phyloP scores from a whole-genome alignment of 2,797 vertebrate species.

The Diceros bicornis region DNA sequence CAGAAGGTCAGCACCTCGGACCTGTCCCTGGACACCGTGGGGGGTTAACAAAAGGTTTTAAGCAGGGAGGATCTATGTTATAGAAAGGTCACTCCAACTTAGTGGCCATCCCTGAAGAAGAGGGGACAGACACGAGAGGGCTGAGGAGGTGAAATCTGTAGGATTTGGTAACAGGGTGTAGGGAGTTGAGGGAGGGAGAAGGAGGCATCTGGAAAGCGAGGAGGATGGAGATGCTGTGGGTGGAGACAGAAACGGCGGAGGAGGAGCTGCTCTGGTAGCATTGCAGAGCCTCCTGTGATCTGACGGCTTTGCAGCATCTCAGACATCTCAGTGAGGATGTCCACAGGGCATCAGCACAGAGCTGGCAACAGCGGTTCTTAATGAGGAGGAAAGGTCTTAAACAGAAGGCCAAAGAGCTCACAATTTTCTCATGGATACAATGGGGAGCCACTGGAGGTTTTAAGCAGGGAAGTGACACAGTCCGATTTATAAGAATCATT shows the following conservation, averaged over 20 bases:
- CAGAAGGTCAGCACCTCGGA: not conserved
- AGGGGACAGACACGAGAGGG: not conserved
- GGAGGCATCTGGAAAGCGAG: not conserved
- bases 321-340: not conserved
- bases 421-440: not conserved
- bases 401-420: not conserved
- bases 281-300: not conserved
- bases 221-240: not conserved
- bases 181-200: not conserved
- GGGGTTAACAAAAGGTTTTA: not conserved
- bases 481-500: not conserved
- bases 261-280: no score
- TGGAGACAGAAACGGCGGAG: not conserved
- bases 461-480: not conserved
- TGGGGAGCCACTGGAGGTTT: not conserved
- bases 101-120: not conserved
- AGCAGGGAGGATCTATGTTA: not conserved
- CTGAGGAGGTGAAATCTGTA: not conserved
- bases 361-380: not conserved
- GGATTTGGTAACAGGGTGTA: not conserved
- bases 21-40: not conserved
- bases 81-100: not conserved
- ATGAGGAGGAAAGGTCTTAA: not conserved
- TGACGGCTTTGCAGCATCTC: conserved; percentile 6
- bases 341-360: not conserved